These are phyloP conservation scores for Orientallactaga bullata DNA, from an alignment of 2,113 vertebrate species.

Conservation along the genomic window DNA sequence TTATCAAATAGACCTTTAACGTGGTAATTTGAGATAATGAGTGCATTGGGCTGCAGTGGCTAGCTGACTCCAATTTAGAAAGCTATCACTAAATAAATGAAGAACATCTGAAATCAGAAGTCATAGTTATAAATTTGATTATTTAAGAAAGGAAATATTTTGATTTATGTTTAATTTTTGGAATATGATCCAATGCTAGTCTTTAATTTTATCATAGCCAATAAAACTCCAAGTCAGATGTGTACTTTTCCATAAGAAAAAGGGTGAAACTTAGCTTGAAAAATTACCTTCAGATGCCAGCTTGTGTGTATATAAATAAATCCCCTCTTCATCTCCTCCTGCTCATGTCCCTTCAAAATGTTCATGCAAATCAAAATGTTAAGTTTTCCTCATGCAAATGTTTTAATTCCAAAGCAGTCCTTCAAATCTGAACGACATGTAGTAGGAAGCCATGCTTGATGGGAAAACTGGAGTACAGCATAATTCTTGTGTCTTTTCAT, in stretches of 20 bases:
- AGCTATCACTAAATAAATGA: slow-evolving; percentile 54
- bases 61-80: slow-evolving; percentile 62
- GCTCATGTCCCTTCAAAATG: accelerated
- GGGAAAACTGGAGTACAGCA: background rate
- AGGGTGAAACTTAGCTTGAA: background rate
- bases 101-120: slow-evolving; percentile 68
- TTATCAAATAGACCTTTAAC: slow-evolving; percentile 43
- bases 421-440: background rate
- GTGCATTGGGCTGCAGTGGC: slow-evolving; percentile 48
- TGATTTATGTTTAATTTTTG: too few relatives aligned
- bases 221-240: too few relatives aligned
- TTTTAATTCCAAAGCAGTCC: background rate
- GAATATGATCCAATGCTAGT: background rate
- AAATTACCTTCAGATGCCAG: background rate
- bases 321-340: accelerated
- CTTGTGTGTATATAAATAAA: slow-evolving; percentile 15
- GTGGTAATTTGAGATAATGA: slow-evolving; percentile 40
- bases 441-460: background rate
- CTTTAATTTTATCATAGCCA: slow-evolving; percentile 7
- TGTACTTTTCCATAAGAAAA: slow-evolving; percentile 3
- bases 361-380: background rate
- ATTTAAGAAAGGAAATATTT: slow-evolving; percentile 42
- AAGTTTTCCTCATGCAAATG: background rate
- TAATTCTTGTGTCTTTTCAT: background rate
- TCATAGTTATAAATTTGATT: slow-evolving; percentile 64